These are phyloP conservation scores for Xenopus borealis DNA, from an alignment of 2,113 vertebrate genomes.

Conservation along the genomic window DNA sequence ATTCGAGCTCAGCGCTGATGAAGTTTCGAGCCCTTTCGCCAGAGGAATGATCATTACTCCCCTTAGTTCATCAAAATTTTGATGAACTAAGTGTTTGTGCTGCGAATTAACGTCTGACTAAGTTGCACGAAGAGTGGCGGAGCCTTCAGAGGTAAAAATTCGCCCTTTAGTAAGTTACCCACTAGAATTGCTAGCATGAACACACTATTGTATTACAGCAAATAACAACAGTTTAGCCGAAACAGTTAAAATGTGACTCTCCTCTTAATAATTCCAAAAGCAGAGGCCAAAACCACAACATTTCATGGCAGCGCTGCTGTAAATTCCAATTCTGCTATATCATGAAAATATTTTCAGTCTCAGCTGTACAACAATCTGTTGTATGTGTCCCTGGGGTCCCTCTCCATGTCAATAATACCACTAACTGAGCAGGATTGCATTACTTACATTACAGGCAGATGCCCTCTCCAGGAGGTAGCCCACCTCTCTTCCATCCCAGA, in stretches of 20 bases:
- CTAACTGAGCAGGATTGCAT: not conserved
- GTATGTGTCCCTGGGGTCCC: not conserved
- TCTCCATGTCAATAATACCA: not conserved
- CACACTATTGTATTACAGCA: too few species aligned
- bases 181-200: too few species aligned
- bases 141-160: too few species aligned
- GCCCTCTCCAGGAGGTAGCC: slow-evolving; percentile 12
- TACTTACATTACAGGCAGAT: slow-evolving; percentile 3
- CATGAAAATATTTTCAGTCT: not conserved
- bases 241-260: not conserved
- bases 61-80: too few species aligned
- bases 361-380: not conserved
- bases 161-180: too few species aligned
- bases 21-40: too few species aligned
- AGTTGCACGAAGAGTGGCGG: too few species aligned
- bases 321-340: slow-evolving; percentile 7
- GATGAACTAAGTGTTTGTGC: too few species aligned
- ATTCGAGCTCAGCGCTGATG: too few species aligned
- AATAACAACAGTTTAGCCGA: not conserved
- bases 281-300: not conserved
- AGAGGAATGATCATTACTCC: too few species aligned
- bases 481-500: not conserved
- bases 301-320: not conserved
- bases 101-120: too few species aligned
- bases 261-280: not conserved